Evolutionary conservation across 2,888 invertebrate genomes (phyloP).

Genomic region (Stegana nigrithorax): DNA sequence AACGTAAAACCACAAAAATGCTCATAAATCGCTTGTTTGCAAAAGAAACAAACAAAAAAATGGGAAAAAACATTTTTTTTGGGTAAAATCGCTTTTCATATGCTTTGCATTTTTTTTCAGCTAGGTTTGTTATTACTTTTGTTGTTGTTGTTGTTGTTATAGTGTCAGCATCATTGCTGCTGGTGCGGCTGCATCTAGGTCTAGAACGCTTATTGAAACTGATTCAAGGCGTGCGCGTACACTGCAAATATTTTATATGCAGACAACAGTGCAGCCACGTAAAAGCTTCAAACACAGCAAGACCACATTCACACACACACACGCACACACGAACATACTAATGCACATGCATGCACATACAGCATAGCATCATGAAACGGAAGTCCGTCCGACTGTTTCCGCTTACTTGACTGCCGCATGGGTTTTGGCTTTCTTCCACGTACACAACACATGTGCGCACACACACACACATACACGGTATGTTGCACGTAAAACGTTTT

Average conservation of each 20-base stretch:
- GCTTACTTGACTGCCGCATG: no score
- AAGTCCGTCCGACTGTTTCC: constrained; percentile 1
- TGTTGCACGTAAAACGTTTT: constrained; percentile 13
- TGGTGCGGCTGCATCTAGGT: no score
- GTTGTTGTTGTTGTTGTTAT: background rate
- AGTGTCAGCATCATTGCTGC: no score
- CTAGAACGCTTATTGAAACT: constrained; percentile 3
- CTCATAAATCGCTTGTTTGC: constrained; percentile 45
- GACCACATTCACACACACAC: background rate
- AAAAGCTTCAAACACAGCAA: background rate
- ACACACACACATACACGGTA: no score
- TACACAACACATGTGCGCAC: no score
- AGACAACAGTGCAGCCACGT: background rate
- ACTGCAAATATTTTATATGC: background rate
- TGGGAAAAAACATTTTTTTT: constrained; percentile 25
- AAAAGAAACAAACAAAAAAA: no score
- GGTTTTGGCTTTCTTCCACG: no score
- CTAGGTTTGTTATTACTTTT: background rate
- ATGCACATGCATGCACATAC: no score
- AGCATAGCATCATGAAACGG: no score
- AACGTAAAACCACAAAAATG: constrained; percentile 50
- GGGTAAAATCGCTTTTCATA: constrained; percentile 1
- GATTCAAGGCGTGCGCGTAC: background rate
- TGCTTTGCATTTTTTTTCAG: constrained; percentile 6
- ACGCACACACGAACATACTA: no score